Evolutionary conservation across 1,140 invertebrate species (phyloP).

Genomic region (Trachymyrmex septentrionalis): DNA sequence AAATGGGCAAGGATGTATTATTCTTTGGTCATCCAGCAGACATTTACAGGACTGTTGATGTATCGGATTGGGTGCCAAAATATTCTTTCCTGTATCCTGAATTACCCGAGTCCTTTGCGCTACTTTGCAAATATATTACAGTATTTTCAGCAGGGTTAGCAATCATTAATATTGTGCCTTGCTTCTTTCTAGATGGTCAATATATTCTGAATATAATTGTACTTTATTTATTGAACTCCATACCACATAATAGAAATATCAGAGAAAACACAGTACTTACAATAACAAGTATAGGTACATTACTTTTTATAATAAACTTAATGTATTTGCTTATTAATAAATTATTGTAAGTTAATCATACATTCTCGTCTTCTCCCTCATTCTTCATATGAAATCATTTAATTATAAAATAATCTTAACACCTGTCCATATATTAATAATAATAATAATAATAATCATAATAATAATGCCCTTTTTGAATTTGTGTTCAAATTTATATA

Average conservation of each 20-base stretch:
- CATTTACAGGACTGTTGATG: conserved; percentile 90
- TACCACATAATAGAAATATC: conserved; percentile 84
- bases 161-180: conserved; percentile 96
- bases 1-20: conserved; percentile 89
- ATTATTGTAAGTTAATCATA: conserved; percentile 73
- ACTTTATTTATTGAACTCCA: conserved; percentile 86
- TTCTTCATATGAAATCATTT: conserved; percentile 52
- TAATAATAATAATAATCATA: conserved; percentile 19
- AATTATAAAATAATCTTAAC: conserved; percentile 35
- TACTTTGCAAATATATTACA: conserved; percentile 91
- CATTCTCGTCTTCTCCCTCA: conserved; percentile 44
- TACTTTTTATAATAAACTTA: conserved; percentile 85
- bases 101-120: conserved; percentile 90
- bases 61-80: conserved; percentile 94
- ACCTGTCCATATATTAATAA: conserved; percentile 6
- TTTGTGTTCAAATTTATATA: conserved; percentile 47
- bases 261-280: conserved; percentile 86
- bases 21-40: conserved; percentile 93
- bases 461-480: conserved; percentile 63
- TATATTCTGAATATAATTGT: conserved; percentile 91
- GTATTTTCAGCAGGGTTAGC: conserved; percentile 97
- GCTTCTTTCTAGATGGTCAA: conserved; percentile 97
- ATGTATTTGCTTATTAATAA: conserved; percentile 81
- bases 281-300: conserved; percentile 87
- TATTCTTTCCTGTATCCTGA: conserved; percentile 89